Percentiles rank a stretch among this genome's conserved stretches.
Conservation (phyloP, 2,113 vertebrate species). For the Ramphastos sulfuratus region DNA sequence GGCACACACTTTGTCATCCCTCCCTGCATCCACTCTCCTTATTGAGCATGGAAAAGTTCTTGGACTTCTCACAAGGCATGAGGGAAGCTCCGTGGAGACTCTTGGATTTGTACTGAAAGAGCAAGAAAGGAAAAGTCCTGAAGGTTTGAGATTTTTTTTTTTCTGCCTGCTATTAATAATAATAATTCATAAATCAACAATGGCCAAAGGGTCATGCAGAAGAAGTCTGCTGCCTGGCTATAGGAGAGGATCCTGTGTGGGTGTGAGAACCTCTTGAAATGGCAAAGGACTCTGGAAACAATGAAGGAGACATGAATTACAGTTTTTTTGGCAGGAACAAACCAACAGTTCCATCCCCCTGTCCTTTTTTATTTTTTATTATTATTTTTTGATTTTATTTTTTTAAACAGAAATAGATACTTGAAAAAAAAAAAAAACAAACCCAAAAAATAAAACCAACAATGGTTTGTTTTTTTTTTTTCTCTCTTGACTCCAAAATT, state of each 20-base stretch:
- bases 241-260: constrained; percentile 39
- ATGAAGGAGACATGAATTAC: constrained; percentile 49
- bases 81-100: constrained; percentile 41
- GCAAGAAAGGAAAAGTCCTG: constrained; percentile 37
- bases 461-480: no score
- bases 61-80: not conserved
- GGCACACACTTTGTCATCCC: constrained; percentile 13
- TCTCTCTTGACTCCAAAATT: constrained; percentile 20
- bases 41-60: constrained; percentile 48
- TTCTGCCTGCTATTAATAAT: constrained; percentile 42
- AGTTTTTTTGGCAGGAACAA: constrained; percentile 44
- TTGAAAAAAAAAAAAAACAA: constrained; percentile 16
- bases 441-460: not conserved
- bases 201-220: not conserved
- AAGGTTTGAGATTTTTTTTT: constrained; percentile 30
- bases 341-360: not conserved
- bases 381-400: not conserved
- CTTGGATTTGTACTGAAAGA: constrained; percentile 15
- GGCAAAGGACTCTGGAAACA: constrained; percentile 63
- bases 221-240: constrained; percentile 19
- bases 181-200: constrained; percentile 51
- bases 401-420: constrained; percentile 13
- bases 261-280: constrained; percentile 61
- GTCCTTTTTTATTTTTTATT: not conserved
- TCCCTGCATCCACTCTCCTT: not conserved